Evolutionary conservation across 1,140 invertebrate genomes (phyloP), one percentile per base, ranked within the genome.

Genomic region (Trachymyrmex septentrionalis): DNA sequence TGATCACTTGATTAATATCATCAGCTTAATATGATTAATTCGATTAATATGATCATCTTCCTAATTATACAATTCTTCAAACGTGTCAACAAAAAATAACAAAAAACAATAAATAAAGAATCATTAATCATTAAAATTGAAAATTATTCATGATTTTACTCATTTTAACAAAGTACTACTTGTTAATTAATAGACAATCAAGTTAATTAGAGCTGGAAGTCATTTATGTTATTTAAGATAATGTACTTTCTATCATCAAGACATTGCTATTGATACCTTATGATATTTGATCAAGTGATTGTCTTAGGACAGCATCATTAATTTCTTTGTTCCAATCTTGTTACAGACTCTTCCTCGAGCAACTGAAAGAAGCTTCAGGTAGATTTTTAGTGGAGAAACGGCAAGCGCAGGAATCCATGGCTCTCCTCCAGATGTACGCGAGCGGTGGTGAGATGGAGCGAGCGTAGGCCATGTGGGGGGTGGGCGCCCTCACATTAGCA

Each of bases 391-490:
- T 97, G 90, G 97, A 98, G 88, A 98, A 98, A 94, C 96, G 97
- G 64, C 97, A 98, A 95, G 97, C 97, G 38, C 97, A 98, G 93
- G 97, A 98, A 95, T 97, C 97, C 27, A 96, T 98, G 96, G 97
- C 97, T 94, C 95, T 98, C 91, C 94, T 98, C 89, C 95, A 96
- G 92, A 94, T 96, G 90, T 96, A 96, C 87, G 94, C 94, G 78
- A 93, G 88, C 55, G 93, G 94, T 14, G 93, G 93, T 16, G 94
- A 95, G 90, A 95, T 95, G 94, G 94, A 95, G 90, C 92, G 94
- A 93, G 94, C 95, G 94, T 95, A 95, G 95, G 94, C 93, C 92
- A 95, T 95, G 94, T 95, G 94, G 94, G 95, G 94, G 92, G 94
- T 95, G 94, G 94, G 94, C 93, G 94, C 94, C 93, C 93, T 95